These are phyloP conservation scores for Mya arenaria DNA, from an alignment of 1,140 invertebrate species.

Conservation along the genomic window DNA sequence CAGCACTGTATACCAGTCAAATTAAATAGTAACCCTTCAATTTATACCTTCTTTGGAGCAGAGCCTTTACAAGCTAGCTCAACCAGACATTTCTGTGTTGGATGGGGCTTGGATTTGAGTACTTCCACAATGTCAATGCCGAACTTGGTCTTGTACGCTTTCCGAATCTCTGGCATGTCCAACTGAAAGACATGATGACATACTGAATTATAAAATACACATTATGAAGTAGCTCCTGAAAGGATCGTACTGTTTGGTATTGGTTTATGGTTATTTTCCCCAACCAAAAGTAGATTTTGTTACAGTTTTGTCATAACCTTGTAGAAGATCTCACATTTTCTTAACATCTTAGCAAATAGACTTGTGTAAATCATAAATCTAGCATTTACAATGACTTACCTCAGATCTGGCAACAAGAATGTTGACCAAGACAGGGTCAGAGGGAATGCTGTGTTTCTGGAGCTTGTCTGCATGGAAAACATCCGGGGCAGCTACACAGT, in stretches of 20 bases:
- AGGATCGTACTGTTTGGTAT: no score
- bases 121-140: constrained; percentile 71
- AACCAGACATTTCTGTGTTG: constrained; percentile 64
- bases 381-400: constrained; percentile 59
- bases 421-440: constrained; percentile 66
- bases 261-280: no score
- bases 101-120: constrained; percentile 66
- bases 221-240: no score
- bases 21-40: no score
- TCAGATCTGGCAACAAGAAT: constrained; percentile 69
- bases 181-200: constrained; percentile 46
- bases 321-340: no score
- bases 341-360: no score
- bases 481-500: constrained; percentile 55
- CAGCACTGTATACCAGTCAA: no score
- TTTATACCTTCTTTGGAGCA: constrained; percentile 47
- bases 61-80: constrained; percentile 63
- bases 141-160: constrained; percentile 76
- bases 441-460: constrained; percentile 63
- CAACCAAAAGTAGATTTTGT: no score
- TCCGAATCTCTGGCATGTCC: constrained; percentile 71
- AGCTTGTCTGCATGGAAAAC: constrained; percentile 67
- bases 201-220: no score
- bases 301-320: no score
- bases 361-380: no score